Evolutionary conservation across 2,113 vertebrate genomes (phyloP).

Genomic region (Ctenodactylus gundi): DNA sequence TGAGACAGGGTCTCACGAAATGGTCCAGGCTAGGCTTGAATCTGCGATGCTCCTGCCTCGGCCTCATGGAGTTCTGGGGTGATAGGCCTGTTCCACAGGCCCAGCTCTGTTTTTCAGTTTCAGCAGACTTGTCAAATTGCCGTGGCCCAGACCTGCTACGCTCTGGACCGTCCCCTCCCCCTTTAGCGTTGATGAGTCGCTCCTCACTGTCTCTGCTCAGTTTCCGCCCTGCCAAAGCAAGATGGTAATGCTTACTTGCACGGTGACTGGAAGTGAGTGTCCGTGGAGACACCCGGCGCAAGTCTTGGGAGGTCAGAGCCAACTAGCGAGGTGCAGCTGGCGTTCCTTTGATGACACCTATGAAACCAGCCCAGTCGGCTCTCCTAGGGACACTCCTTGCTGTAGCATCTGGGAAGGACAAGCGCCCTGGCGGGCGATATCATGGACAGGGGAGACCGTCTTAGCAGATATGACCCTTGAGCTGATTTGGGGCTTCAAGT

Average conservation of each 20-base stretch:
- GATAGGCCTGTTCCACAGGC: too few species aligned
- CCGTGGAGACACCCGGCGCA: background rate
- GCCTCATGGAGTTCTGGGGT: too few species aligned
- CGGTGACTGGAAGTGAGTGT: fast-evolving
- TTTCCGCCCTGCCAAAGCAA: background rate
- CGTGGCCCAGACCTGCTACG: too few species aligned
- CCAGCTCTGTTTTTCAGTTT: too few species aligned
- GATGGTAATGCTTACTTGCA: background rate
- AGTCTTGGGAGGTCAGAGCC: background rate
- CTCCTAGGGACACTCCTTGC: background rate
- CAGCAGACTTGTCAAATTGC: background rate
- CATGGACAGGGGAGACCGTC: too few species aligned
- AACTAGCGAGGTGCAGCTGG: fast-evolving
- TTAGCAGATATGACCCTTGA: fast-evolving
- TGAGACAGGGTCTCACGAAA: too few species aligned
- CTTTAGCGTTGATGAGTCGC: too few species aligned
- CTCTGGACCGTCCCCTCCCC: too few species aligned
- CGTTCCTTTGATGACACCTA: background rate
- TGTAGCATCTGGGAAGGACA: background rate
- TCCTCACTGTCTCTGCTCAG: background rate
- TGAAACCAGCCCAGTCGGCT: background rate
- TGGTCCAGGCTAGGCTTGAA: too few species aligned
- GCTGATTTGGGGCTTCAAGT: background rate
- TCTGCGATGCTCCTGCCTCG: too few species aligned
- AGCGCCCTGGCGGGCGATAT: background rate